Conservation (phyloP, 2,888 invertebrate genomes). For the Alitta virens region DNA sequence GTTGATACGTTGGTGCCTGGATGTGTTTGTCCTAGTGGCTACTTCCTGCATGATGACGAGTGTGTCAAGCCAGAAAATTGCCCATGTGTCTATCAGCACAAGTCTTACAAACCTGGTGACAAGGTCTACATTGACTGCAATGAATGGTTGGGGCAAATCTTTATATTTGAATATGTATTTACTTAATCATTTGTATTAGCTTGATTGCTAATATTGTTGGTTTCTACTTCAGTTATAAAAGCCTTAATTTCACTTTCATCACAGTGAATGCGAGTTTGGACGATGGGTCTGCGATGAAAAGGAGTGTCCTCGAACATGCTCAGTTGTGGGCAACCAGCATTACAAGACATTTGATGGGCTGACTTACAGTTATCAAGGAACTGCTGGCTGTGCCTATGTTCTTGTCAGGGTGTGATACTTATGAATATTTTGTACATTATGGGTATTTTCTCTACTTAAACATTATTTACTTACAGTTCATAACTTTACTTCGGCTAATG, state of each 20-base stretch:
- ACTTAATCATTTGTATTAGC: too few relatives aligned
- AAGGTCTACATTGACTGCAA: slow-evolving; percentile 38
- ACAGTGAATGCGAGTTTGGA: slow-evolving; percentile 38
- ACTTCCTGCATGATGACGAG: slow-evolving; percentile 60
- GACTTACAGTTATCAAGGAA: too few relatives aligned
- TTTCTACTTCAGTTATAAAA: too few relatives aligned
- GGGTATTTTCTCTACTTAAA: too few relatives aligned
- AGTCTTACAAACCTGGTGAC: slow-evolving; percentile 30
- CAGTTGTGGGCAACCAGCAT: slow-evolving; percentile 38
- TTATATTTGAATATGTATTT: too few relatives aligned
- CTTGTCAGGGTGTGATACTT: too few relatives aligned
- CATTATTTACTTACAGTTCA: too few relatives aligned
- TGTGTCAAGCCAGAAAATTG: slow-evolving; percentile 37
- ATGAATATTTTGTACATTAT: too few relatives aligned
- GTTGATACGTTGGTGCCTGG: too few relatives aligned
- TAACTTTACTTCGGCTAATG: too few relatives aligned
- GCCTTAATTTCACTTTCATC: neutral
- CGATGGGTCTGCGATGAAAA: slow-evolving; percentile 42
- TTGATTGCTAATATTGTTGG: too few relatives aligned
- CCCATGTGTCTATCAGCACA: slow-evolving; percentile 35
- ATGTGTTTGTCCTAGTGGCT: slow-evolving; percentile 80
- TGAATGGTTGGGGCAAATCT: slow-evolving; percentile 41
- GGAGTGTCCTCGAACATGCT: slow-evolving; percentile 39
- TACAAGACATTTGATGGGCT: slow-evolving; percentile 46
- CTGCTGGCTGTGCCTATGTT: too few relatives aligned